Evolutionary conservation across 2,797 vertebrate genomes (phyloP), one percentile per base, ranked within the genome.

Genomic region (Sebastes diploproa): DNA sequence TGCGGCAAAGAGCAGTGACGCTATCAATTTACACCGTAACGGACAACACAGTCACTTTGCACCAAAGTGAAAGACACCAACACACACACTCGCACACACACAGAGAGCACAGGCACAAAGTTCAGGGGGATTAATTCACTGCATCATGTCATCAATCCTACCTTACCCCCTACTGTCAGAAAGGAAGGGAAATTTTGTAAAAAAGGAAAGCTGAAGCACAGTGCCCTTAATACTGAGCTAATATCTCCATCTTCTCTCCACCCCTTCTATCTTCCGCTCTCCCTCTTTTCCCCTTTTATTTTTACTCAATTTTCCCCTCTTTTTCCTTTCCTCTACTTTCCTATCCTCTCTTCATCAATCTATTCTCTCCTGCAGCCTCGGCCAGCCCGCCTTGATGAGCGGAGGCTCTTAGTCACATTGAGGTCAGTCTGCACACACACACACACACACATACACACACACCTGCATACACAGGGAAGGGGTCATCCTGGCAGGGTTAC

Each of bases 361-460:
- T 94, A 93, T 96, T 93, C 94, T 90, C 92, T 95, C 95, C 84
- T 87, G 74, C 88, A 91, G 88, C 89, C 78, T 88, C 78, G 89
- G 88, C 90, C 88, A 85, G 77, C 72, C 72, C 23, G 63, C 94
- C 95, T 96, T 96, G 96, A 97, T 97, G 96, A 97, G 96, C 95
- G 94, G 95, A 97, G 97, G 95, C 98, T 98, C 97, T 99, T 98
- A 98, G 97, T 97, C 97, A 97, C 98, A 98, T 98, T 98, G 97
- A 97, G 97, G 97, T 98, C 97, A 98, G 95, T 90, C 68, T 52
- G 77, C 71, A 69, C 93, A 68, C 68, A 82, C 68, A 82, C 80
- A 75, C 74, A 71, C 71, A 68, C 25, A 71, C 79, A 65, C 74
- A 82, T 58, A 77, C 69, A 84, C 78, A 86, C 83, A 87, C 72